These are phyloP conservation scores for Drosophila novamexicana DNA, from an alignment of 1,140 invertebrate species.

Conservation along the genomic window DNA sequence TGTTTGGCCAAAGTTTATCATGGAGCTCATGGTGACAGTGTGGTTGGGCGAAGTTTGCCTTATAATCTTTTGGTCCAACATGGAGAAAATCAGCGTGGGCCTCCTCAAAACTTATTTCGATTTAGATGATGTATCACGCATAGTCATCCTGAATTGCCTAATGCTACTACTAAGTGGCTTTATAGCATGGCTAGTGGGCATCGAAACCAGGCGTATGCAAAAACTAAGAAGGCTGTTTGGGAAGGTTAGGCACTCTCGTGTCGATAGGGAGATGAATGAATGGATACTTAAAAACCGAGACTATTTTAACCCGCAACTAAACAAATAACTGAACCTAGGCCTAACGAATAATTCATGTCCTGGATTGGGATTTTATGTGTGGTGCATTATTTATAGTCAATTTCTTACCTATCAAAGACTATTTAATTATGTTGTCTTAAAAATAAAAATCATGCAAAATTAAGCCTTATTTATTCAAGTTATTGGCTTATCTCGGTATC, in stretches of 20 bases:
- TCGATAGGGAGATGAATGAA: not conserved
- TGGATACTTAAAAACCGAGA: not conserved
- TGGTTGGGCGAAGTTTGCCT: slow-evolving; percentile 1
- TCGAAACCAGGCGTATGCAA: not conserved
- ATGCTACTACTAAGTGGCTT: not conserved
- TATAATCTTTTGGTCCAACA: not conserved
- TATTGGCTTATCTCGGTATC: too few species aligned
- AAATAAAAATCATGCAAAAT: too few species aligned
- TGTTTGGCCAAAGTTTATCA: not conserved
- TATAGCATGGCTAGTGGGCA: not conserved
- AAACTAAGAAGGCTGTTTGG: not conserved
- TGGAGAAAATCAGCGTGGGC: not conserved
- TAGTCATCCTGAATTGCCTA: too few species aligned
- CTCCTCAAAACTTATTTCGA: not conserved
- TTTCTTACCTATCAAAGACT: too few species aligned
- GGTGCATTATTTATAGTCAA: too few species aligned
- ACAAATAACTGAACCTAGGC: too few species aligned
- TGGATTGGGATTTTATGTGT: too few species aligned
- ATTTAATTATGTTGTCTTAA: too few species aligned
- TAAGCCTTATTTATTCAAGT: too few species aligned
- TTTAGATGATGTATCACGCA: too few species aligned
- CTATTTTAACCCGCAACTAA: not conserved
- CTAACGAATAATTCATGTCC: too few species aligned
- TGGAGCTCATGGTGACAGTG: not conserved
- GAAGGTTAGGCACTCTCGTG: not conserved